Percentiles rank a stretch among this genome's conserved stretches.
phyloP scores from a whole-genome alignment of 1,140 invertebrate species.

The Saccostrea cuccullata region DNA sequence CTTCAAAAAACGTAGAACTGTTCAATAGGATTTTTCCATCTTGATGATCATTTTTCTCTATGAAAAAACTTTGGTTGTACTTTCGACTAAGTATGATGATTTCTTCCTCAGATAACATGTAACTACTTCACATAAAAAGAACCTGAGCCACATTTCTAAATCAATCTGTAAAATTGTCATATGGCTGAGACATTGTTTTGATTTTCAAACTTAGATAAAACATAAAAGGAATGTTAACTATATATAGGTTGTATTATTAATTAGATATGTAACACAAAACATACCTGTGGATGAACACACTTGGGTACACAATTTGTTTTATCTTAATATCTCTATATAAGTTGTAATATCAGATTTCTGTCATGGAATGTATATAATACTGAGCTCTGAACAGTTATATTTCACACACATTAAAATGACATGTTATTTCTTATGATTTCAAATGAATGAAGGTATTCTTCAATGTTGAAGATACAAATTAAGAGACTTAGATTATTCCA shows the following conservation, averaged over 20 bases:
- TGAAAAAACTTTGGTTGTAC: neutral
- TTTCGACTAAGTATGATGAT: neutral
- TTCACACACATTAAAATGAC: neutral
- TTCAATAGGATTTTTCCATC: too few species aligned
- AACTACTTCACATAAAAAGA: neutral
- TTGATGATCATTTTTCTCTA: too few species aligned
- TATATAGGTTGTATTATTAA: neutral
- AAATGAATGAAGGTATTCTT: too few species aligned
- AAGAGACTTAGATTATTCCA: too few species aligned
- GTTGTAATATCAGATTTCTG: conserved; percentile 8
- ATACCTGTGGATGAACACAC: neutral
- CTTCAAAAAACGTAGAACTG: too few species aligned
- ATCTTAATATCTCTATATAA: neutral
- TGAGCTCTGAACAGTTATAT: conserved; percentile 12
- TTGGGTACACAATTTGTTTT: neutral
- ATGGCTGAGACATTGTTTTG: neutral
- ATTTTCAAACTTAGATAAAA: conserved; percentile 4
- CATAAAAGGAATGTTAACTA: neutral
- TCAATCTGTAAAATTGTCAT: neutral
- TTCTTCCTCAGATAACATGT: neutral
- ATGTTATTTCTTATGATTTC: neutral
- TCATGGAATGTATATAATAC: conserved; percentile 22
- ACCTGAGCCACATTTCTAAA: neutral
- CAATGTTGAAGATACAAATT: too few species aligned
- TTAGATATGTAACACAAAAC: neutral